A percentile compares a stretch with the other conserved stretches of the same genome.
phyloP scores from a whole-genome alignment of 2,797 vertebrate species.

The Spinus olivaceus region DNA sequence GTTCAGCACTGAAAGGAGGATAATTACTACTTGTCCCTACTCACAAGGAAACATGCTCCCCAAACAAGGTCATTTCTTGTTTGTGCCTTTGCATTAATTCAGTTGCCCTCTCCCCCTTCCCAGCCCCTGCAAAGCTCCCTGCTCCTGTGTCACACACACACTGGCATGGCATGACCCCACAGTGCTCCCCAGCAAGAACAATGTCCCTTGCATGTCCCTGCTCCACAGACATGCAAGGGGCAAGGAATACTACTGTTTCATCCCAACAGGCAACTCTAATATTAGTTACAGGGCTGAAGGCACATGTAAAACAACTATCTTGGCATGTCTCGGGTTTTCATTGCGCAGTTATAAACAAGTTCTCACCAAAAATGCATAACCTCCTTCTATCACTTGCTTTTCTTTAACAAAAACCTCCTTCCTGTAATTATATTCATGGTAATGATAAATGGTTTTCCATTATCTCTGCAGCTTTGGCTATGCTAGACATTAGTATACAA shows the following conservation, averaged over 20 bases:
- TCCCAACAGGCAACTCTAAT: not conserved
- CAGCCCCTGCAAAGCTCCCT: not conserved
- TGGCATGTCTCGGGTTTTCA: not conserved
- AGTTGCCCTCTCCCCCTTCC: constrained; percentile 21
- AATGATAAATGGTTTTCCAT: not conserved
- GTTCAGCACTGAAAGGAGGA: constrained; percentile 53
- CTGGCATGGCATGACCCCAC: not conserved
- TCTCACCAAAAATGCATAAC: not conserved
- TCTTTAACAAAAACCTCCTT: not conserved
- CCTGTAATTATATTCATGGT: not conserved
- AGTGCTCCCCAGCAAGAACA: not conserved
- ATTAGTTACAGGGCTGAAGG: not conserved
- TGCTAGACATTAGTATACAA: not conserved
- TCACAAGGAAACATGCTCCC: constrained; percentile 43
- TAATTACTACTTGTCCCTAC: constrained; percentile 69
- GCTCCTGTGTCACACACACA: not conserved
- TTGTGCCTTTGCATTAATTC: constrained; percentile 52
- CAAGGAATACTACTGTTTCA: not conserved
- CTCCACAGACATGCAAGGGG: not conserved
- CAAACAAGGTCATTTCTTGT: constrained; percentile 66
- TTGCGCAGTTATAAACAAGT: not conserved
- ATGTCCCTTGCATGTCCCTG: not conserved
- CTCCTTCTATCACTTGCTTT: not conserved
- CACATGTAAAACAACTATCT: not conserved
- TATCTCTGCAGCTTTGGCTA: not conserved